These are phyloP conservation scores for Galerucella nymphaeae DNA, from an alignment of 2,888 invertebrate genomes.

Conservation along the genomic window DNA sequence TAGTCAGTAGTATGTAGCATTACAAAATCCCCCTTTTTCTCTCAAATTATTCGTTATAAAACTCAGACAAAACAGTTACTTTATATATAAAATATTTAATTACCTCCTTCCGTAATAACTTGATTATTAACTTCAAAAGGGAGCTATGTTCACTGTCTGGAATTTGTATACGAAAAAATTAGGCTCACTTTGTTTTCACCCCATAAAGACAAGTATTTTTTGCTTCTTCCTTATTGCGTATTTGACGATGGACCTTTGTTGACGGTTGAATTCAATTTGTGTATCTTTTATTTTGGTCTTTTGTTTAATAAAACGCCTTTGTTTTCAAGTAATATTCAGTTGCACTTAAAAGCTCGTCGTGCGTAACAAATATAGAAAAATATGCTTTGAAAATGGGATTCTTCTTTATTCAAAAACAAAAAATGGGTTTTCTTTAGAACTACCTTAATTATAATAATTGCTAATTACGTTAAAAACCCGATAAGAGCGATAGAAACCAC, in stretches of 20 bases:
- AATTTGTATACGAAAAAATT: constrained; percentile 44
- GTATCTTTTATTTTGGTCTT: constrained; percentile 17
- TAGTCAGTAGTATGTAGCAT: too few species aligned
- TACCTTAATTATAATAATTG: background rate
- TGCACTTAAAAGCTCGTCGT: background rate
- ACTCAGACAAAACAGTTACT: constrained; percentile 44
- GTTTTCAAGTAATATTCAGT: constrained; percentile 5
- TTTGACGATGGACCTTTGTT: constrained; percentile 27
- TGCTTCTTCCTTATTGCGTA: constrained; percentile 19
- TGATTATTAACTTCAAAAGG: constrained; percentile 44
- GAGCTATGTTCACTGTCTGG: constrained; percentile 36
- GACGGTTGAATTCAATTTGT: constrained; percentile 22
- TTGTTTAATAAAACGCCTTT: constrained; percentile 9
- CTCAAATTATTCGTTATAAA: constrained; percentile 19
- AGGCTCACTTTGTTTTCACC: constrained; percentile 36
- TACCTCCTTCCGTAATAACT: constrained; percentile 47
- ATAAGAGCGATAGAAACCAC: too few species aligned
- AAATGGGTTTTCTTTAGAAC: background rate
- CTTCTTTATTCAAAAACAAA: background rate
- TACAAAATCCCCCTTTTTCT: too few species aligned
- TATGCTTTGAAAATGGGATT: background rate
- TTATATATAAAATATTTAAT: constrained; percentile 46
- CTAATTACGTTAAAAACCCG: too few species aligned
- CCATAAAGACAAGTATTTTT: constrained; percentile 14
- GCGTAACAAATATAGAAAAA: constrained; percentile 1